Conservation (phyloP, 2,888 invertebrate genomes). For the Tridacna crocea region DNA sequence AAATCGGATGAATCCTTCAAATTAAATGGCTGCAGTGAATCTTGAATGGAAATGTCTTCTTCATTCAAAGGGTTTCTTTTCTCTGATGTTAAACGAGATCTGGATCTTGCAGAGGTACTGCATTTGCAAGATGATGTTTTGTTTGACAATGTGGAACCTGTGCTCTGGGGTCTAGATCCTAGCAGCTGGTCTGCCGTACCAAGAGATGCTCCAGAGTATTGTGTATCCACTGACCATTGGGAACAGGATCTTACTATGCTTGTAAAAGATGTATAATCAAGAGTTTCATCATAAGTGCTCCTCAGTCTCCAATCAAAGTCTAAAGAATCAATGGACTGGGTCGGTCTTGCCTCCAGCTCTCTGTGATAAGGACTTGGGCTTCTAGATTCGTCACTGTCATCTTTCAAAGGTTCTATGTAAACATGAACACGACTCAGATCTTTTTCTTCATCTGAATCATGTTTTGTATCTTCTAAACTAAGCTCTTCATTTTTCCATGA, state of each 20-base stretch:
- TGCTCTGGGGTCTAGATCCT: conserved; percentile 6
- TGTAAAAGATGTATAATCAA: conserved; percentile 2
- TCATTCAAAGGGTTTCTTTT: background rate
- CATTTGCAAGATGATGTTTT: background rate
- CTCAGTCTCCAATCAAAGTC: conserved; percentile 15
- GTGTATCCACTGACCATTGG: conserved; percentile 17
- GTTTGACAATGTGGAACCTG: background rate
- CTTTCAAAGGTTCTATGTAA: conserved; percentile 20
- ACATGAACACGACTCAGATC: conserved; percentile 19
- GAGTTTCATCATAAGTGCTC: conserved; percentile 12
- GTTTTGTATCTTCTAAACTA: background rate
- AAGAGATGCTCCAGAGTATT: conserved; percentile 6
- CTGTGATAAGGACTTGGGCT: background rate
- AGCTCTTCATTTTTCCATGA: too few relatives aligned
- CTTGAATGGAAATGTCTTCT: background rate
- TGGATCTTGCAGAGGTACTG: background rate
- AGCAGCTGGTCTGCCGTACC: background rate
- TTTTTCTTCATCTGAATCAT: background rate
- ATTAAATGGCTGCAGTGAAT: conserved; percentile 13
- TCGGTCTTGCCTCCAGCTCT: background rate
- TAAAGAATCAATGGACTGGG: conserved; percentile 13
- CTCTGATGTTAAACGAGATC: background rate
- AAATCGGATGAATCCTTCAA: background rate
- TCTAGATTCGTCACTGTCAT: background rate
- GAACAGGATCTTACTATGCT: background rate